Evolutionary conservation across 2,113 vertebrate genomes (phyloP), one percentile per base, ranked within the genome.

Genomic region (Pundamilia nyererei): DNA sequence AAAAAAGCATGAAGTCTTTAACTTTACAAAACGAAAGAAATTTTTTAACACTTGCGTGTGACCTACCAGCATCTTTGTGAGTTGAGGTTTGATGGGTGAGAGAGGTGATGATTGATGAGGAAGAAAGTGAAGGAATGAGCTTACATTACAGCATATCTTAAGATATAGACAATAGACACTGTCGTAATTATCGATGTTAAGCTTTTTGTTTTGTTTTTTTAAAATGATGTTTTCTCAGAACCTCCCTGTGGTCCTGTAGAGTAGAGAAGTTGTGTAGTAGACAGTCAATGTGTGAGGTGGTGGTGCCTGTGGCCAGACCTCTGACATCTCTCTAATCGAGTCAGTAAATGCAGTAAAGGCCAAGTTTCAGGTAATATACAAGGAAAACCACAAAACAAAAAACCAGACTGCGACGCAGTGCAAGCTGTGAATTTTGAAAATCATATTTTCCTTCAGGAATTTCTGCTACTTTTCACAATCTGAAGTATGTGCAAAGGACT

Each of bases 11-110:
- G 49, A 86, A 21, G 62, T 79, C 26, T 85, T 56, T 26, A 85
- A 86, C 90, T 86, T 85, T 91, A 94, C 84, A 94, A 90, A 90
- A 90, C 17, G 49, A 87, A 88, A 5, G 19, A 47, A 72, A 87
- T 47, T 29, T 45, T 49, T 77, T 84, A 75, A 80, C 29, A 47
- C 42, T 85, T 4, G 29, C 80, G 54, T 88, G 86, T 87, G 85
- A 86, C 81, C 75, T 35, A 87, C 80, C 87, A 92, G 88, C 83
- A 87, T 89, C 68, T 89, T 72, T 86, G 90, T 89, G 89, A 86
- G 77, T 90, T n/a, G 83, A 86, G 80, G 81, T 88, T 86, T 56
- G 33, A 91, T 79, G 72, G 21, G 60, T 40, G 81, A 83, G 21
- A 77, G 4, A 49, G 24, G 19, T 75, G 42, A 70, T 6, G 79